Evolutionary conservation across 2,888 invertebrate species (phyloP), one percentile per base, ranked within the genome.

Genomic region (Villa cingulata): DNA sequence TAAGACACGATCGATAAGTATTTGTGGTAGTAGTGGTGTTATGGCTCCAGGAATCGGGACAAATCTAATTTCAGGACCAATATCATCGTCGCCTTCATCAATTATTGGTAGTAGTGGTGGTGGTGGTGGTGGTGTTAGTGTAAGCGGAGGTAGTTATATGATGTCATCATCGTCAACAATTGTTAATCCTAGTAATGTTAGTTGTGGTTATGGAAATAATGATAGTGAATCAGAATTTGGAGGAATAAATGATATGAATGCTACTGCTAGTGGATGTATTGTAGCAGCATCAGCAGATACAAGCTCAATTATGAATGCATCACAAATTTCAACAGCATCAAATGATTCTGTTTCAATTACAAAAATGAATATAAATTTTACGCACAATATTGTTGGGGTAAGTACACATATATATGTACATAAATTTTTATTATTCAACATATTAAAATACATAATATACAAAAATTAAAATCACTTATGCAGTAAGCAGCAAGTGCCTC

Each of bases 291-390:
- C 57, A 51, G 56, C 56, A 48, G 68, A 66, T 51, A 59, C 58
- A 56, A 65, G 62, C 55, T 62, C 64, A 52, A 62, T 69, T 53
- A 69, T 69, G 70, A 68, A 67, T 51, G 58, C 68, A 59, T 69
- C 69, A 58, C 70, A 69, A 61, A 68, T 68, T 55, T 69, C 69
- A 39, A 62, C 62, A 51, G 61, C 63, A 45, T 69, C 68, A 29
- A 65, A 62, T 54, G 68, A 70, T 48, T 62, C 62, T 17, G 56
- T 60, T 44, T 58, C 59, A 44, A 45, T 46, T 34, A 36, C 53
- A 52, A 51, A 50, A 50, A 51, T 48, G 34, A 59, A 57, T 43
- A 56, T 59, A 43, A 59, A 60, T 50, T 58, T 60, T 46, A 56
- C 60, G 42, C 62, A 60, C 54, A 60, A 56, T 51, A 51, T 55